phyloP scores from a whole-genome alignment of 2,113 vertebrate species.

The Gadus chalcogrammus region DNA sequence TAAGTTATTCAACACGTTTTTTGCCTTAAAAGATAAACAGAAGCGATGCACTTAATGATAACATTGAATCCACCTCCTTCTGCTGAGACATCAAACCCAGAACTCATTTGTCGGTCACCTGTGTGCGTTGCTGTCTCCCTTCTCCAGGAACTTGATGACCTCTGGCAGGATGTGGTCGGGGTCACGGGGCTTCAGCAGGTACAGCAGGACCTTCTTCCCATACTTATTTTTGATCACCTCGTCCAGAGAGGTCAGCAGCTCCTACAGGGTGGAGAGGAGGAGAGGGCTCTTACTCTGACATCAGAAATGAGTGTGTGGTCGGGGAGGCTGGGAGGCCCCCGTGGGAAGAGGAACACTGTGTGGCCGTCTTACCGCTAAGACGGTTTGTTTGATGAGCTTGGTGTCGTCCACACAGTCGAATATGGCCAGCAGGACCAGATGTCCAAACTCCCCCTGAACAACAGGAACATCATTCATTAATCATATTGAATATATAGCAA shows the following conservation, averaged over 20 bases:
- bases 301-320: too few species aligned
- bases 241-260: conserved; percentile 79
- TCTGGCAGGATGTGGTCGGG: conserved; percentile 86
- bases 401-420: conserved; percentile 98
- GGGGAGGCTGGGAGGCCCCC: too few species aligned
- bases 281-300: too few species aligned
- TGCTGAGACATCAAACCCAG: too few species aligned
- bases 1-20: too few species aligned
- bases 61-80: not conserved
- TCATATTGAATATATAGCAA: not conserved
- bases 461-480: not conserved
- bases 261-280: conserved; percentile 63
- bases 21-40: too few species aligned
- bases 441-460: conserved; percentile 88
- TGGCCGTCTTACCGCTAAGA: conserved; percentile 83
- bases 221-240: conserved; percentile 85
- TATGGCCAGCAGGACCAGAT: conserved; percentile 86
- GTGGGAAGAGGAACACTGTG: not conserved
- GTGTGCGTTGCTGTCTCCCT: conserved; percentile 84
- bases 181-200: conserved; percentile 87
- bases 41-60: too few species aligned
- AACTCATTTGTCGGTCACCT: conserved; percentile 68
- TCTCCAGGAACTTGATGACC: conserved; percentile 82
- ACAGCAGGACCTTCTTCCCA: conserved; percentile 88
- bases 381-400: conserved; percentile 88